phyloP scores from a whole-genome alignment of 2,888 invertebrate genomes.

The Dasypolia templi region DNA sequence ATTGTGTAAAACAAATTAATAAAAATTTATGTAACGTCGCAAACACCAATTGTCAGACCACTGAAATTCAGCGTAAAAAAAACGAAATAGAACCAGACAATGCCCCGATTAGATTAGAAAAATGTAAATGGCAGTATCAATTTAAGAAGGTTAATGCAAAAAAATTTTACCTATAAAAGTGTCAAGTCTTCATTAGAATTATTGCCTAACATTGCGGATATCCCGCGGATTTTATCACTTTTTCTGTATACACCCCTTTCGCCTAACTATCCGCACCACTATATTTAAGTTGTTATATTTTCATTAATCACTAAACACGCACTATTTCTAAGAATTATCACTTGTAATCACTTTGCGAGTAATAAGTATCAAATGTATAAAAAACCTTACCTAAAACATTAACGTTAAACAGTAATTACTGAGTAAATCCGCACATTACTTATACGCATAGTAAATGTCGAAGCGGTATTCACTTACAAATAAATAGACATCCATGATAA shows the following conservation, averaged over 20 bases:
- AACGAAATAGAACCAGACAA: conserved; percentile 22
- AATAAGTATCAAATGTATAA: conserved; percentile 90
- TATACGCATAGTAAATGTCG: conserved; percentile 83
- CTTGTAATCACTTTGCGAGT: conserved; percentile 90
- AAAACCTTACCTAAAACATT: conserved; percentile 85
- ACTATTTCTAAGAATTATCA: conserved; percentile 87
- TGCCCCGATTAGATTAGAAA: conserved; percentile 76
- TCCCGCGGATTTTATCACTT: conserved; percentile 77
- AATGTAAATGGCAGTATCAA: conserved; percentile 87
- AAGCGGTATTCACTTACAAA: conserved; percentile 86
- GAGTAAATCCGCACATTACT: conserved; percentile 87
- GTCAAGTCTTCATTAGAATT: conserved; percentile 88
- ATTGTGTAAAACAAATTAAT: not conserved
- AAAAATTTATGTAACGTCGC: not conserved
- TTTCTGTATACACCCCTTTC: conserved; percentile 68
- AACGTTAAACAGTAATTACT: conserved; percentile 83
- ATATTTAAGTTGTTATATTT: conserved; percentile 62
- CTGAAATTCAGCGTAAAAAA: conserved; percentile 10
- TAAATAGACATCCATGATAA: conserved; percentile 88
- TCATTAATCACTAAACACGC: conserved; percentile 82
- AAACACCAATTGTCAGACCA: conserved; percentile 14
- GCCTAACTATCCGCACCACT: conserved; percentile 88
- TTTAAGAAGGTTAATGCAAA: conserved; percentile 85
- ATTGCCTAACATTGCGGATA: conserved; percentile 82
- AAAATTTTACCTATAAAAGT: conserved; percentile 85